Percentiles rank a stretch among this genome's conserved stretches.
Evolutionary conservation across 2,888 invertebrate species (phyloP).

Genomic region (Hypena proboscidalis): DNA sequence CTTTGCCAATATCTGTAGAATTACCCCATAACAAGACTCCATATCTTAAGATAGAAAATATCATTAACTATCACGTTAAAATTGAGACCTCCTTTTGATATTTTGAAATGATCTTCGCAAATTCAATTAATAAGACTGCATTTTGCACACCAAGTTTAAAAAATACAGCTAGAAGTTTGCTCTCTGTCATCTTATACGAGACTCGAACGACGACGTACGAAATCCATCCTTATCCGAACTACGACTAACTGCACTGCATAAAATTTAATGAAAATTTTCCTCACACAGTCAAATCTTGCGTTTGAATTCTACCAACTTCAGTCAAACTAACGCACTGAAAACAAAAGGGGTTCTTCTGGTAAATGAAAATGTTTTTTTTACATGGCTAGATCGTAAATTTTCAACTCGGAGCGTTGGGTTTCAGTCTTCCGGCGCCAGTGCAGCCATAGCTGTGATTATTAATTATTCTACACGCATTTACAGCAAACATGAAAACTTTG

Average conservation of each 20-base stretch:
- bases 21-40: no score
- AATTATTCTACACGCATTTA: conserved; percentile 42
- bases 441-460: conserved; percentile 32
- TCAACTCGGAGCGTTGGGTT: conserved; percentile 23
- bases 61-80: no score
- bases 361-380: conserved; percentile 17
- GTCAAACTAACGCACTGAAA: conserved; percentile 15
- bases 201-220: no score
- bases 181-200: no score
- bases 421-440: conserved; percentile 22
- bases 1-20: no score
- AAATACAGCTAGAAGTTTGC: background rate
- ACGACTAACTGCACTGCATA: background rate
- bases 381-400: conserved; percentile 33
- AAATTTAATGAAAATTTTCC: background rate
- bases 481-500: conserved; percentile 35
- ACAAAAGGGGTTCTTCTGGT: conserved; percentile 1
- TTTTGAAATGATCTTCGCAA: no score
- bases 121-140: no score
- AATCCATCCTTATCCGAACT: no score
- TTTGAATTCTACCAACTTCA: conserved; percentile 3
- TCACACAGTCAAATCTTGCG: background rate
- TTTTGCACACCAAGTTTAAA: no score
- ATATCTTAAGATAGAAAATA: no score
- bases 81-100: no score